Evolutionary conservation across 1,140 invertebrate genomes (phyloP).

Genomic region (Drosophila ogumai): DNA sequence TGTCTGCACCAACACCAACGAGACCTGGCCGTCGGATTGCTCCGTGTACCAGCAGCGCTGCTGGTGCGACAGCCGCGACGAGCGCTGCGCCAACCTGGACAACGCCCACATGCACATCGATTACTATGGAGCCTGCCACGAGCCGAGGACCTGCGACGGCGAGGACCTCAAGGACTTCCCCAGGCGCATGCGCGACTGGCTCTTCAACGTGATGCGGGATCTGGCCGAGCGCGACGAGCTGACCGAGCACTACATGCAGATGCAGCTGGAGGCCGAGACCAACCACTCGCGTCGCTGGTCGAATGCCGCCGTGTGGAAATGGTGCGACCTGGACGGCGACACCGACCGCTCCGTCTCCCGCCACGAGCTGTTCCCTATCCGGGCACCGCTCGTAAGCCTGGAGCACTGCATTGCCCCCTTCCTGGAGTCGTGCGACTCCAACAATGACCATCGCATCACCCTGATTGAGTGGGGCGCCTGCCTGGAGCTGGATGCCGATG

Average conservation of each 20-base stretch:
- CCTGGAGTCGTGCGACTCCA: constrained; percentile 93
- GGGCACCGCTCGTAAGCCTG: constrained; percentile 95
- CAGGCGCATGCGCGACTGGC: constrained; percentile 97
- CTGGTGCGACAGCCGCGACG: constrained; percentile 91
- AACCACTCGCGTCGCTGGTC: constrained; percentile 93
- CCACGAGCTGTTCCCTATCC: constrained; percentile 97
- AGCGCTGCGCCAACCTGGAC: constrained; percentile 90
- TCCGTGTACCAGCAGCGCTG: constrained; percentile 96
- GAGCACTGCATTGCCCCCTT: constrained; percentile 98
- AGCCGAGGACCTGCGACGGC: constrained; percentile 91
- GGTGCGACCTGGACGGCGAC: constrained; percentile 96
- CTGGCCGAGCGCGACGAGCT: constrained; percentile 95
- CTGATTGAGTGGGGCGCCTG: constrained; percentile 96
- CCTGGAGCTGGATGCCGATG: constrained; percentile 90
- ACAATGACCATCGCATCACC: constrained; percentile 95
- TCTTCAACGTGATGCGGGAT: constrained; percentile 98
- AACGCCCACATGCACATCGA: constrained; percentile 96
- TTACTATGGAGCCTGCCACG: constrained; percentile 94
- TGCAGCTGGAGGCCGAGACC: constrained; percentile 95
- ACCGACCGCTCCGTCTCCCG: constrained; percentile 93
- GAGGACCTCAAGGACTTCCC: constrained; percentile 96
- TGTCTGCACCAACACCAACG: constrained; percentile 97
- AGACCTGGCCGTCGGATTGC: constrained; percentile 97
- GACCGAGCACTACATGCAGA: constrained; percentile 92
- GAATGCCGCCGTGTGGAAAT: constrained; percentile 98